Evolutionary conservation across 2,888 invertebrate species (phyloP).

Genomic region (Parnassius orleans): DNA sequence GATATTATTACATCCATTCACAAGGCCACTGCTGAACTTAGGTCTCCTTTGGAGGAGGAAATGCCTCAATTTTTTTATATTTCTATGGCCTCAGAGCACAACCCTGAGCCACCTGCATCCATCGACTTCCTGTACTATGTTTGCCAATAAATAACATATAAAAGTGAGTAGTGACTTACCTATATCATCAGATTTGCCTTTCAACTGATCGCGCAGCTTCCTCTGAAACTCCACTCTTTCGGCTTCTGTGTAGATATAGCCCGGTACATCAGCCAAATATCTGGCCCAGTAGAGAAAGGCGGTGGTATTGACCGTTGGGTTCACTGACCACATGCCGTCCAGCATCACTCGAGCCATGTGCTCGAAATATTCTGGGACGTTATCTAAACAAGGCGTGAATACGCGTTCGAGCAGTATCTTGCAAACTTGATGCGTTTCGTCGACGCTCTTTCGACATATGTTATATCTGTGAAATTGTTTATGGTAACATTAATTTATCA

Average conservation of each 20-base stretch:
- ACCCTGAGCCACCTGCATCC: no score
- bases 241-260: slow-evolving; percentile 71
- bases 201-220: slow-evolving; percentile 46
- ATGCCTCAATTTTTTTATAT: no score
- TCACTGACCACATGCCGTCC: slow-evolving; percentile 85
- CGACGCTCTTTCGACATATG: slow-evolving; percentile 82
- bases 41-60: no score
- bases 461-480: slow-evolving; percentile 80
- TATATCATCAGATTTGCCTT: slow-evolving; percentile 50
- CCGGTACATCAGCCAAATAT: slow-evolving; percentile 78
- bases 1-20: no score
- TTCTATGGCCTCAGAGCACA: no score
- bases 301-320: slow-evolving; percentile 80
- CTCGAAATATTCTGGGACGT: slow-evolving; percentile 82
- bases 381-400: slow-evolving; percentile 82
- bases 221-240: slow-evolving; percentile 53
- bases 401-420: slow-evolving; percentile 80
- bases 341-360: slow-evolving; percentile 84
- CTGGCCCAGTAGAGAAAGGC: slow-evolving; percentile 79
- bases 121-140: no score
- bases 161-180: slow-evolving; percentile 41
- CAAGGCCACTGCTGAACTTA: no score
- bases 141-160: no score
- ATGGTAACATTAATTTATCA: no score
- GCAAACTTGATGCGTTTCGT: slow-evolving; percentile 83